phyloP scores from a whole-genome alignment of 2,888 invertebrate species.

The Temnothorax ravouxi region DNA sequence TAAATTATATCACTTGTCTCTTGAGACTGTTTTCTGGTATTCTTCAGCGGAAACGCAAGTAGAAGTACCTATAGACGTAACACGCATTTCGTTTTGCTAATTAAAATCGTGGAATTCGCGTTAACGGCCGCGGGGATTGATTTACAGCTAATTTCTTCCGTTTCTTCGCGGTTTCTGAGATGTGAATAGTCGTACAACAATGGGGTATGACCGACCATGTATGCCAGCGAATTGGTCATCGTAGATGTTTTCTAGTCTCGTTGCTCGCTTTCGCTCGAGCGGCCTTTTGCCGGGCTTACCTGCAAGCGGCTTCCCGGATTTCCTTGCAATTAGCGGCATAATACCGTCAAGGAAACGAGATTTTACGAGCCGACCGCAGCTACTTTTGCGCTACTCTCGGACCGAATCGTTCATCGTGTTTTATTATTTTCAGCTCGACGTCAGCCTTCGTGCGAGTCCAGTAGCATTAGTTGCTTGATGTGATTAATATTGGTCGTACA shows the following conservation, averaged over 20 bases:
- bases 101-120: constrained; percentile 20
- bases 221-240: constrained; percentile 22
- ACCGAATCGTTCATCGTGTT: constrained; percentile 29
- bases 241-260: constrained; percentile 1
- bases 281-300: neutral
- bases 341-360: constrained; percentile 38
- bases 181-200: constrained; percentile 10
- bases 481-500: neutral
- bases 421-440: constrained; percentile 28
- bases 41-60: neutral
- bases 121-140: neutral
- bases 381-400: constrained; percentile 13
- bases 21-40: neutral
- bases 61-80: neutral
- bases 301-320: constrained; percentile 43
- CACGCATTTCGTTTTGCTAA: constrained; percentile 1
- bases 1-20: neutral
- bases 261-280: constrained; percentile 8
- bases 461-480: neutral
- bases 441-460: neutral
- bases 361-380: constrained; percentile 45
- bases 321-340: constrained; percentile 49
- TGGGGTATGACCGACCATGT: neutral
- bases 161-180: neutral
- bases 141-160: neutral